phyloP scores from a whole-genome alignment of 2,797 vertebrate species.

The Myiotriccus ornatus region DNA sequence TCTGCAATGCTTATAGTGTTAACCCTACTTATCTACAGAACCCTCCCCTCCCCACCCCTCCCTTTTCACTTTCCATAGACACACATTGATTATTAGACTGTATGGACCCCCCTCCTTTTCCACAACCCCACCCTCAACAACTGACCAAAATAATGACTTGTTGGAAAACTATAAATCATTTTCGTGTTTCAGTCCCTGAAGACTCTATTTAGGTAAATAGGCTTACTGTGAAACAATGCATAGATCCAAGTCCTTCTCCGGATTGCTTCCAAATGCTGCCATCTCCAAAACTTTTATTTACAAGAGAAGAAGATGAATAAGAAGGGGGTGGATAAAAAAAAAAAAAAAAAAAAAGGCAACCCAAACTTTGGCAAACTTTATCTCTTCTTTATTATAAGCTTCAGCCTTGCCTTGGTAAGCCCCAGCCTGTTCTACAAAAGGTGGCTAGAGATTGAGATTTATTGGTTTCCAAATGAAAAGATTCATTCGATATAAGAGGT shows the following conservation, averaged over 20 bases:
- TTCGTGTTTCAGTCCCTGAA: conserved; percentile 61
- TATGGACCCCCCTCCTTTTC: conserved; percentile 3
- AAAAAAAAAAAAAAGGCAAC: neutral
- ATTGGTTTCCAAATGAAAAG: conserved; percentile 82
- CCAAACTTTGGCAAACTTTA: conserved; percentile 71
- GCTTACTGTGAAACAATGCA: conserved; percentile 71
- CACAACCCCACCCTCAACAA: conserved; percentile 54
- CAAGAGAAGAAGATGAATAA: conserved; percentile 29
- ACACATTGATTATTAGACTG: conserved; percentile 66
- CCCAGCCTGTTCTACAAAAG: conserved; percentile 72
- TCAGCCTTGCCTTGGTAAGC: conserved; percentile 62
- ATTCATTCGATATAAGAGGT: conserved; percentile 81
- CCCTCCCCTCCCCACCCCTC: conserved; percentile 16
- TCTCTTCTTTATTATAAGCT: conserved; percentile 68
- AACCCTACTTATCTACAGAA: conserved; percentile 45
- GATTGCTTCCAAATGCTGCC: conserved; percentile 55
- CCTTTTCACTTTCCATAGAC: conserved; percentile 40
- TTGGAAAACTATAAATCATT: conserved; percentile 75
- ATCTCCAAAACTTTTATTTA: conserved; percentile 68
- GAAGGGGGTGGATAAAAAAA: neutral
- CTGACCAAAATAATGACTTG: conserved; percentile 70
- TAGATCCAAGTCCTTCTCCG: conserved; percentile 63
- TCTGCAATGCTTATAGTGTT: conserved; percentile 65
- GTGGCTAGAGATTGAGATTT: conserved; percentile 77
- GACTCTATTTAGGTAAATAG: conserved; percentile 69